Conservation (phyloP, 2,888 invertebrate species). For the Cheilosia impressa region DNA sequence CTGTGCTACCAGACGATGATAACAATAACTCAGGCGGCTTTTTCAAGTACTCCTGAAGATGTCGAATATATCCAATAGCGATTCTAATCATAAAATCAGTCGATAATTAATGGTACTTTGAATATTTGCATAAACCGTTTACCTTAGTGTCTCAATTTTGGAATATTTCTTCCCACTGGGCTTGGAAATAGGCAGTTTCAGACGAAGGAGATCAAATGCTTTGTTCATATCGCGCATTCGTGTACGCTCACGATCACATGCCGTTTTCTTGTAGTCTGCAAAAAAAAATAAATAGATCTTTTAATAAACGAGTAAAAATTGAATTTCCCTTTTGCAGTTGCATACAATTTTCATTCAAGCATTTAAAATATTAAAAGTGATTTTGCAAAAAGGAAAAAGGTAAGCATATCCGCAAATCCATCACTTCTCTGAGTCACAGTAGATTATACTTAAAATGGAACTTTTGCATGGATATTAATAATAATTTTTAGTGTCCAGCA, state of each 20-base stretch:
- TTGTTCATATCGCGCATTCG: slow-evolving; percentile 94
- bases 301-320: background rate
- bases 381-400: too few relatives aligned
- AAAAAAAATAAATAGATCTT: slow-evolving; percentile 17
- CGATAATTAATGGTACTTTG: background rate
- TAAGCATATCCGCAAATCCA: too few relatives aligned
- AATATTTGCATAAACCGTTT: slow-evolving; percentile 65
- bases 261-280: slow-evolving; percentile 92
- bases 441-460: too few relatives aligned
- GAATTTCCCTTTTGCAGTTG: background rate
- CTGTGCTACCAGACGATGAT: slow-evolving; percentile 18
- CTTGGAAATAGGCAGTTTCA: slow-evolving; percentile 90
- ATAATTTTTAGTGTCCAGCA: too few relatives aligned
- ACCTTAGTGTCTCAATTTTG: slow-evolving; percentile 93
- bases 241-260: slow-evolving; percentile 92
- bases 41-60: slow-evolving; percentile 85
- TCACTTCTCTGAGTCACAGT: too few relatives aligned
- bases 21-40: slow-evolving; percentile 32
- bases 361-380: too few relatives aligned
- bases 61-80: slow-evolving; percentile 91
- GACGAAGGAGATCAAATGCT: slow-evolving; percentile 90
- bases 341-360: background rate
- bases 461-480: too few relatives aligned
- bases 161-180: slow-evolving; percentile 93
- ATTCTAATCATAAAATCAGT: slow-evolving; percentile 84